Base-by-base conservation (phyloP, 2,888 invertebrate species). In the Oxytorus armatus region DNA sequence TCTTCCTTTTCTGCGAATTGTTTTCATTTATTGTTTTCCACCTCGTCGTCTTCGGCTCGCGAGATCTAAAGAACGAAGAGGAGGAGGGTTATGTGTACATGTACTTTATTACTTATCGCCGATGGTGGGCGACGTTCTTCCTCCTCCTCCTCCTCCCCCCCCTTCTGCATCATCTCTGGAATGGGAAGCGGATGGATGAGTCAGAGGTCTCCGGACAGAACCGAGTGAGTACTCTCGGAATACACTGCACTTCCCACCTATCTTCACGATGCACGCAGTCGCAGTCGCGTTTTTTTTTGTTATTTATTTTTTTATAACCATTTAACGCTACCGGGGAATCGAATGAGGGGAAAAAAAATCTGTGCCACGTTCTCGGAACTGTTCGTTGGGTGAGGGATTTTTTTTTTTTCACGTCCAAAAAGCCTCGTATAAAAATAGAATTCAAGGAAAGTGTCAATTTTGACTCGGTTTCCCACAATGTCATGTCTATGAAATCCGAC, bases 141-240 rank as follows among this genome's bases (percentile, higher is more conserved):
- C n/a, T n/a, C n/a, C n/a, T n/a, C n/a, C n/a, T n/a, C n/a, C n/a
- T n/a, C n/a, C n/a, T n/a, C n/a, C n/a, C n/a, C n/a, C n/a, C n/a
- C n/a, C n/a, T n/a, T n/a, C 49, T 42, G 68, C 76, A 69, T 68
- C 76, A 68, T 70, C 69, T 42, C 14, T 44, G 33, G 59, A 76
- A 76, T 68, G 49, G 49, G 33, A 76, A 59, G 51, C 76, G 76
- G 68, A 76, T 59, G 69, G 59, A 68, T 76, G 76, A 68, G 61
- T 76, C 76, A 68, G 49, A 61, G 5, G 57, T 33, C 68, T 49
- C 25, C 55, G 44, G 57, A 75, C 49, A 49, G 14, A 75, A 66
- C 59, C 68, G 68, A 53, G 53, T 53, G 18, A 53, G 68, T 68
- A 42, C 55, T 51, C 68, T 42, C 25, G 47, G 57, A 66, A 75